Evolutionary conservation across 53 echinoderm and acorn worm species (phyloP).

Genomic region (Pentamera pediparva): DNA sequence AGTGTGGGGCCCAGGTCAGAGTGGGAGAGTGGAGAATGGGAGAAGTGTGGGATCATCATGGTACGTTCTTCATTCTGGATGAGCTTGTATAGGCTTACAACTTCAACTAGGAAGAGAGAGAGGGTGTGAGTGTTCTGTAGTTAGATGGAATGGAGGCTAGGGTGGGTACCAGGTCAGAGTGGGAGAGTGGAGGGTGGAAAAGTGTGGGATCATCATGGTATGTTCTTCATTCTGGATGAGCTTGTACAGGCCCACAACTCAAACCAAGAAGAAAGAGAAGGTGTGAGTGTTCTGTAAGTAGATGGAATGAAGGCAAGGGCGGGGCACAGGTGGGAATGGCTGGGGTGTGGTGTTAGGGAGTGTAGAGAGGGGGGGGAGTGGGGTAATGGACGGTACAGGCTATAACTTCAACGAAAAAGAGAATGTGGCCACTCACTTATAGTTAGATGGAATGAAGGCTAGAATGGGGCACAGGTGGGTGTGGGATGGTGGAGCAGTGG

Average conservation of each 20-base stretch:
- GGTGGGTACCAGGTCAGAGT: no score
- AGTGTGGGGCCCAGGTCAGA: no score
- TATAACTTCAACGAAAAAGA: conserved; percentile 68
- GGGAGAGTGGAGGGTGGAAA: conserved; percentile 89
- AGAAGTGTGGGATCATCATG: conserved; percentile 73
- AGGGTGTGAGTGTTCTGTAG: conserved; percentile 52
- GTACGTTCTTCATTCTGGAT: conserved; percentile 82
- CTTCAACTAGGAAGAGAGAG: conserved; percentile 64
- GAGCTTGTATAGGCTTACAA: conserved; percentile 74
- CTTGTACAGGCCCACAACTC: conserved; percentile 76
- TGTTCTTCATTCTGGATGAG: conserved; percentile 85
- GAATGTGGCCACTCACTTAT: conserved; percentile 53
- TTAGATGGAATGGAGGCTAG: no score
- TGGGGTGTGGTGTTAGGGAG: not conserved
- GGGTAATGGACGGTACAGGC: no score
- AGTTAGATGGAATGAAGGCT: no score
- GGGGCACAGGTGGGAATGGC: no score
- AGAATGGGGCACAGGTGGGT: no score
- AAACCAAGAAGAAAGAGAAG: conserved; percentile 61
- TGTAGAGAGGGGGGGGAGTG: not conserved
- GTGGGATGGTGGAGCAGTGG: no score
- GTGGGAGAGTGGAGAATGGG: conserved; percentile 89
- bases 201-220: conserved; percentile 66
- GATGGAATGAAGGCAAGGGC: not conserved
- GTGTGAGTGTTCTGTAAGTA: conserved; percentile 44